phyloP scores from a whole-genome alignment of 1,140 invertebrate genomes.

The Brachionus asplanchnoidis region DNA sequence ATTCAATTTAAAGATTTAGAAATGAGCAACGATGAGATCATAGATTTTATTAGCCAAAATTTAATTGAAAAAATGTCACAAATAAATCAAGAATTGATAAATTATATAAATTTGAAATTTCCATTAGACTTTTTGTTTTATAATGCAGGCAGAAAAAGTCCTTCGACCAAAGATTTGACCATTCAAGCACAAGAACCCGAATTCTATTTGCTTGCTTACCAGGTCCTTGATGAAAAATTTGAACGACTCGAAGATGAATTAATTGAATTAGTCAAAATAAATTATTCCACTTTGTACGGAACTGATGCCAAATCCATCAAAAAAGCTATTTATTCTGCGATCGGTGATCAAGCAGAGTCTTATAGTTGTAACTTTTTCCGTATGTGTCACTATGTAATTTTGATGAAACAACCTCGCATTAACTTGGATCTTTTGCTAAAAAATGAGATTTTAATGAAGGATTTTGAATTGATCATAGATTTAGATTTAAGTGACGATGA shows the following conservation, averaged over 20 bases:
- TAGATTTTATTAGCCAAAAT: background rate
- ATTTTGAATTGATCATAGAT: background rate
- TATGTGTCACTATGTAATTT: background rate
- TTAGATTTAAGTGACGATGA: background rate
- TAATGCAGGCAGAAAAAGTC: background rate
- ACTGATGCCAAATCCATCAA: background rate
- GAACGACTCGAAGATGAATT: background rate
- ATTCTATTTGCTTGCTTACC: background rate
- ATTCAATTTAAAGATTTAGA: background rate
- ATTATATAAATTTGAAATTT: background rate
- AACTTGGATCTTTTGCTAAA: background rate
- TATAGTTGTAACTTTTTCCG: constrained; percentile 11
- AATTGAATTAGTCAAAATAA: background rate
- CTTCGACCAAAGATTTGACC: background rate
- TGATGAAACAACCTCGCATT: background rate
- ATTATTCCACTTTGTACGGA: background rate
- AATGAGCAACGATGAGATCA: background rate
- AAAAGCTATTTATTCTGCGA: background rate
- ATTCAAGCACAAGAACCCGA: background rate
- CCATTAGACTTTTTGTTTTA: constrained; percentile 7
- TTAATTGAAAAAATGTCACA: background rate
- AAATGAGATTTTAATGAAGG: background rate
- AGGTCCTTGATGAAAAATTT: constrained; percentile 7
- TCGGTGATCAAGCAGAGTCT: background rate
- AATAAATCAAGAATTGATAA: background rate